Conservation (phyloP, 2,797 vertebrate genomes). For the Merluccius polli region DNA sequence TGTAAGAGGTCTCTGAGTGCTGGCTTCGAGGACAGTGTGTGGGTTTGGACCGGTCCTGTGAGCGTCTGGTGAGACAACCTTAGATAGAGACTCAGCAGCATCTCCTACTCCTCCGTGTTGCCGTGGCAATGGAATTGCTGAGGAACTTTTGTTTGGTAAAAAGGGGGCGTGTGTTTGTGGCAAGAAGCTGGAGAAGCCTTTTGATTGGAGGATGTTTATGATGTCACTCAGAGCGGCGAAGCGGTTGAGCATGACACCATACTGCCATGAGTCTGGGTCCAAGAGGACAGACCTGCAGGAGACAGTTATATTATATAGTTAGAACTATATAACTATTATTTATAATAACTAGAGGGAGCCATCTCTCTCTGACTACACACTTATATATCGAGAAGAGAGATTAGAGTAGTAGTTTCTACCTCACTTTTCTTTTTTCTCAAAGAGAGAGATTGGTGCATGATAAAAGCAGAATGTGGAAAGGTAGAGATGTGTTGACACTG, state of each 20-base stretch:
- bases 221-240: slow-evolving; percentile 73
- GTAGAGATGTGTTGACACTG: background rate
- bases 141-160: slow-evolving; percentile 19
- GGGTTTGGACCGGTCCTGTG: background rate
- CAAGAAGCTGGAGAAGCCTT: slow-evolving; percentile 76
- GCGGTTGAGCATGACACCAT: slow-evolving; percentile 87
- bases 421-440: background rate
- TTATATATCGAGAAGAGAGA: background rate
- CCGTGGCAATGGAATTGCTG: background rate
- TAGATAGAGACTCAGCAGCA: background rate
- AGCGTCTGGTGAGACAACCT: background rate
- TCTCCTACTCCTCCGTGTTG: slow-evolving; percentile 19
- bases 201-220: slow-evolving; percentile 65
- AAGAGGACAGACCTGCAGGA: slow-evolving; percentile 77
- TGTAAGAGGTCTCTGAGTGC: background rate
- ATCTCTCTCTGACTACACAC: background rate
- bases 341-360: background rate
- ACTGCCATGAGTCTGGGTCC: slow-evolving; percentile 82
- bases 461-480: background rate
- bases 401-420: background rate
- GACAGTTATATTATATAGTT: slow-evolving; percentile 7
- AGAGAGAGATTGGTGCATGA: too few relatives aligned
- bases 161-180: slow-evolving; percentile 29
- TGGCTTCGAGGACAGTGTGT: background rate
- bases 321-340: background rate